Percentiles rank a stretch among this genome's conserved stretches.
Conservation (phyloP, 2,797 vertebrate genomes). For the Liasis olivaceus region DNA sequence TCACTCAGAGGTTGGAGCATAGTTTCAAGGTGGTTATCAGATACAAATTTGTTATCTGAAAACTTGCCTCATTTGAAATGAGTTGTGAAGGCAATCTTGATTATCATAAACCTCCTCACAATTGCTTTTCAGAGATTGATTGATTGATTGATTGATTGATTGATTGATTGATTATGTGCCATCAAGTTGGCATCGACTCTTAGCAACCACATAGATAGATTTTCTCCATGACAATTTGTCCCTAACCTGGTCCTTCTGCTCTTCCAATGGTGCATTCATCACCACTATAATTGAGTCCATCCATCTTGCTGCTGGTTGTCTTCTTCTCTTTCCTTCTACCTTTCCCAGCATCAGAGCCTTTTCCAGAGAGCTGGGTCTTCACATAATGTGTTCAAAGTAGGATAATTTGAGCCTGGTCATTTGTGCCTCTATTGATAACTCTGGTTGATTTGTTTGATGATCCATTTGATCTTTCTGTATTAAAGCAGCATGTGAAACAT, state of each 20-base stretch:
- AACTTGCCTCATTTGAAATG: neutral
- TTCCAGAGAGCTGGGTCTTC: neutral
- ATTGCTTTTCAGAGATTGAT: neutral
- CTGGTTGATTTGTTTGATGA: neutral
- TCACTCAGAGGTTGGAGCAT: neutral
- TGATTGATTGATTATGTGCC: neutral
- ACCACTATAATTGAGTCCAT: neutral
- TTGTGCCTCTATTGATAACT: neutral
- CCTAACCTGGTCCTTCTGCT: neutral
- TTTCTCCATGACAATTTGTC: neutral
- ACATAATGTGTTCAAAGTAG: neutral
- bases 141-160: neutral
- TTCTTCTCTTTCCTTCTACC: neutral
- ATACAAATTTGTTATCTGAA: neutral
- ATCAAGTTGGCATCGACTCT: neutral
- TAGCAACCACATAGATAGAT: neutral
- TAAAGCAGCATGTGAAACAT: neutral
- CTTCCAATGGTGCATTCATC: neutral
- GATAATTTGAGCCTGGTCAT: neutral
- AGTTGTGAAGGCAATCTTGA: neutral
- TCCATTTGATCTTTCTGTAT: neutral
- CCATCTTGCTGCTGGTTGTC: neutral
- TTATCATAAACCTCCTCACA: neutral
- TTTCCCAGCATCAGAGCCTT: neutral
- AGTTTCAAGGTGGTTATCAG: neutral